Evolutionary conservation across 2,113 vertebrate genomes (phyloP).

Genomic region (Boleophthalmus pectinirostris): DNA sequence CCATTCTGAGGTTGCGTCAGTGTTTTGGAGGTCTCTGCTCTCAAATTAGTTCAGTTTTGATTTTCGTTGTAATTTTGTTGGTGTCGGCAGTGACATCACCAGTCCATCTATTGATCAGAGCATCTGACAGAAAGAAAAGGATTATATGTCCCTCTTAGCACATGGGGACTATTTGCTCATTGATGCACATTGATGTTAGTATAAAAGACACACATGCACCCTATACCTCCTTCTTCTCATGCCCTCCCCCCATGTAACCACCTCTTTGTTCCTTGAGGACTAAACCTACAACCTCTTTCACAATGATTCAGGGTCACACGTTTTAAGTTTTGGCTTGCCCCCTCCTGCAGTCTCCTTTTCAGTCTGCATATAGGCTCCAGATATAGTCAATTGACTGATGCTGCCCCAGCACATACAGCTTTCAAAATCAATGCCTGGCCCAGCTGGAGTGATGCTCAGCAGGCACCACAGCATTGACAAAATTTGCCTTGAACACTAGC

Average conservation of each 20-base stretch:
- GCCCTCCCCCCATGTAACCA: conserved; percentile 60
- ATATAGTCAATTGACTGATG: conserved; percentile 24
- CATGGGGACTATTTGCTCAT: conserved; percentile 66
- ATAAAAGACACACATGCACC: conserved; percentile 66
- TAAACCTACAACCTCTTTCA: conserved; percentile 36
- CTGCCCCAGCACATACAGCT: conserved; percentile 33
- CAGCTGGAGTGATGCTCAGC: conserved; percentile 47
- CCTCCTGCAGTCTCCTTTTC: conserved; percentile 20
- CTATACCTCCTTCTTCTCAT: conserved; percentile 42
- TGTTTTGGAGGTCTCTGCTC: not conserved
- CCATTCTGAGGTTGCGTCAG: not conserved
- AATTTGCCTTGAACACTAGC: conserved; percentile 56
- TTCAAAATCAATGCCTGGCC: conserved; percentile 59
- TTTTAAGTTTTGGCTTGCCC: conserved; percentile 29
- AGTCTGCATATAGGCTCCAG: conserved; percentile 23
- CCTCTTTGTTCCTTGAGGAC: conserved; percentile 71
- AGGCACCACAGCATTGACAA: conserved; percentile 50
- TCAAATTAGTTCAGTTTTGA: conserved; percentile 34
- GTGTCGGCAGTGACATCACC: conserved; percentile 34
- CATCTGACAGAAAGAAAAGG: conserved; percentile 57
- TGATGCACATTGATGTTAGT: conserved; percentile 70
- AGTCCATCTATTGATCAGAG: conserved; percentile 41
- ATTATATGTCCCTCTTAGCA: conserved; percentile 49
- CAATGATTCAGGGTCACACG: conserved; percentile 53
- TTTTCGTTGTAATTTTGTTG: conserved; percentile 8